phyloP scores from a whole-genome alignment of 2,888 invertebrate species.

The Plemyria rubiginata region DNA sequence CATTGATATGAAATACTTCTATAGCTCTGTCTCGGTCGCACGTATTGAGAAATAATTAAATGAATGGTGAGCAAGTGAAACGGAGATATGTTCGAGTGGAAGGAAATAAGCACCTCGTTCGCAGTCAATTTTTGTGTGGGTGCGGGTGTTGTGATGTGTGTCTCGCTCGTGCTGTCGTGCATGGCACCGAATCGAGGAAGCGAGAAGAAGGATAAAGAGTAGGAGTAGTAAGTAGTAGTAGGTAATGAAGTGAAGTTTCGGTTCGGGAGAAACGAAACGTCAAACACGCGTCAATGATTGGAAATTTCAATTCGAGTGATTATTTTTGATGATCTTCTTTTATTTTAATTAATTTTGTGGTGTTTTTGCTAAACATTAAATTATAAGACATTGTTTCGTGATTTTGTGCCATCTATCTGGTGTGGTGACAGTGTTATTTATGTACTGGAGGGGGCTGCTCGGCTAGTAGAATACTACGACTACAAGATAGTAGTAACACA shows the following conservation, averaged over 20 bases:
- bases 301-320: conserved; percentile 79
- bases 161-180: conserved; percentile 3
- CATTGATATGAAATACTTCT: conserved; percentile 74
- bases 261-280: conserved; percentile 60
- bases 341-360: conserved; percentile 57
- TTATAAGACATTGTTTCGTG: conserved; percentile 66
- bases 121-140: conserved; percentile 67
- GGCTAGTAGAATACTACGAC: conserved; percentile 79
- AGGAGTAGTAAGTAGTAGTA: background rate
- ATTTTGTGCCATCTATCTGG: conserved; percentile 68
- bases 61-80: conserved; percentile 83
- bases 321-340: conserved; percentile 70
- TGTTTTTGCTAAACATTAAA: conserved; percentile 50
- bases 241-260: background rate
- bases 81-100: conserved; percentile 78
- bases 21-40: conserved; percentile 71
- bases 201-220: background rate
- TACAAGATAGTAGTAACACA: conserved; percentile 77
- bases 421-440: conserved; percentile 77
- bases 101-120: conserved; percentile 73
- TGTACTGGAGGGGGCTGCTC: conserved; percentile 77
- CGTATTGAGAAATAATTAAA: conserved; percentile 81
- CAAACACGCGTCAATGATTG: conserved; percentile 73
- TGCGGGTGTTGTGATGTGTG: conserved; percentile 81
- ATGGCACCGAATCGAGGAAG: background rate